Percentiles rank a stretch among this genome's conserved stretches.
These are phyloP conservation scores for Timandra comae DNA, from an alignment of 2,888 invertebrate genomes.

Conservation along the genomic window DNA sequence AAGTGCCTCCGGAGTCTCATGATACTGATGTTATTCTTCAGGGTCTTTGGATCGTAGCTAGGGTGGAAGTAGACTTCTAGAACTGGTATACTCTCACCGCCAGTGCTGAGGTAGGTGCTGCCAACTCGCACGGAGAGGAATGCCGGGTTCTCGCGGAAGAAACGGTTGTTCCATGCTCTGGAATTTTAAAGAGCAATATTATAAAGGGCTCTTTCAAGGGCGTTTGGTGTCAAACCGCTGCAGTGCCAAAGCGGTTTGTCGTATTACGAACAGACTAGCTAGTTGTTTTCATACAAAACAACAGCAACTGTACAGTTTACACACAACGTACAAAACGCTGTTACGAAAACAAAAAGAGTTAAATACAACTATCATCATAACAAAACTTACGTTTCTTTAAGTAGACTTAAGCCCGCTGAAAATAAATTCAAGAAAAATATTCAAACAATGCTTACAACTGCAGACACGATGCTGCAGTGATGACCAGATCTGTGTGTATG, in stretches of 20 bases:
- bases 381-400: no score
- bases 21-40: slow-evolving; percentile 49
- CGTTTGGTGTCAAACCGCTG: no score
- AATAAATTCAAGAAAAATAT: no score
- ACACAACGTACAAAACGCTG: no score
- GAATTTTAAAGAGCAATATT: slow-evolving; percentile 1
- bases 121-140: slow-evolving; percentile 56
- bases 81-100: slow-evolving; percentile 46
- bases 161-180: slow-evolving; percentile 60
- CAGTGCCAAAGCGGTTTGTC: no score
- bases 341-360: no score
- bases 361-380: no score
- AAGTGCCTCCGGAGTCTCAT: slow-evolving; percentile 39
- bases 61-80: slow-evolving; percentile 58
- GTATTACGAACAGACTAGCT: no score
- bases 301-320: no score
- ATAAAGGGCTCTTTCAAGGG: no score
- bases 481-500: slow-evolving; percentile 49
- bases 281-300: no score
- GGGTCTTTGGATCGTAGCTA: slow-evolving; percentile 41
- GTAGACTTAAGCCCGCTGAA: no score
- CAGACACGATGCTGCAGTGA: slow-evolving; percentile 60
- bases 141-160: slow-evolving; percentile 57
- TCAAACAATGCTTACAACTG: slow-evolving; percentile 64
- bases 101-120: slow-evolving; percentile 41